A percentile compares a stretch with the other conserved stretches of the same genome.
These are phyloP conservation scores for Lomographa bimaculata DNA, from an alignment of 2,888 invertebrate species.

Conservation along the genomic window DNA sequence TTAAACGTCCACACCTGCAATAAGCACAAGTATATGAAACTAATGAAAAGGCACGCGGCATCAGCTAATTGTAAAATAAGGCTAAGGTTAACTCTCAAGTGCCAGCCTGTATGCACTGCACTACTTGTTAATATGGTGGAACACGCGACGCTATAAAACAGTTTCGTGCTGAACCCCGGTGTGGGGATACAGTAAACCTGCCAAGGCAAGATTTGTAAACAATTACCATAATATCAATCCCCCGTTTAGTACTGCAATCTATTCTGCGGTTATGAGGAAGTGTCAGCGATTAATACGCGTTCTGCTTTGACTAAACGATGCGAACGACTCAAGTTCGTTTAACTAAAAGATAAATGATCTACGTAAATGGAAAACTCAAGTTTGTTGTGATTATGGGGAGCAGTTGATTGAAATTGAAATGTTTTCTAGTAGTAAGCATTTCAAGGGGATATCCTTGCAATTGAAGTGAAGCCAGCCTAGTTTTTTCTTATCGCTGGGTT, in stretches of 20 bases:
- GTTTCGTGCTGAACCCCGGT: constrained; percentile 39
- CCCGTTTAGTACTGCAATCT: constrained; percentile 6
- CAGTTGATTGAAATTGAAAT: too few relatives aligned
- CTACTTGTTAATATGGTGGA: constrained; percentile 35
- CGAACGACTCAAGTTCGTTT: too few relatives aligned
- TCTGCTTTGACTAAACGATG: constrained; percentile 7
- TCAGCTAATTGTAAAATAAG: constrained; percentile 37
- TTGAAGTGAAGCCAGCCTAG: too few relatives aligned
- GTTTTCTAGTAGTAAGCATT: too few relatives aligned
- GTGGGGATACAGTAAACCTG: constrained; percentile 22
- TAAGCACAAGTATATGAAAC: constrained; percentile 4
- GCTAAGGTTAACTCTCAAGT: constrained; percentile 38
- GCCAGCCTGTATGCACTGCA: constrained; percentile 39
- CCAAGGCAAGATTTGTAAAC: constrained; percentile 29
- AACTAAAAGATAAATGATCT: too few relatives aligned
- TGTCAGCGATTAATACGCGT: constrained; percentile 4
- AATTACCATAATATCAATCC: constrained; percentile 18
- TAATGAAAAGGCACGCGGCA: constrained; percentile 22
- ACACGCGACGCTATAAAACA: constrained; percentile 46
- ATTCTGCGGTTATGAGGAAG: constrained; percentile 12
- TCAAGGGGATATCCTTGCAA: too few relatives aligned
- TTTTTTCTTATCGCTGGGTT: too few relatives aligned
- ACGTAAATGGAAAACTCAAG: too few relatives aligned
- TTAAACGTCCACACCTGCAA: too few relatives aligned
- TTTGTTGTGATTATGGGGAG: too few relatives aligned